Base-by-base conservation (phyloP, 2,888 invertebrate genomes). In the Celastrina argiolus region DNA sequence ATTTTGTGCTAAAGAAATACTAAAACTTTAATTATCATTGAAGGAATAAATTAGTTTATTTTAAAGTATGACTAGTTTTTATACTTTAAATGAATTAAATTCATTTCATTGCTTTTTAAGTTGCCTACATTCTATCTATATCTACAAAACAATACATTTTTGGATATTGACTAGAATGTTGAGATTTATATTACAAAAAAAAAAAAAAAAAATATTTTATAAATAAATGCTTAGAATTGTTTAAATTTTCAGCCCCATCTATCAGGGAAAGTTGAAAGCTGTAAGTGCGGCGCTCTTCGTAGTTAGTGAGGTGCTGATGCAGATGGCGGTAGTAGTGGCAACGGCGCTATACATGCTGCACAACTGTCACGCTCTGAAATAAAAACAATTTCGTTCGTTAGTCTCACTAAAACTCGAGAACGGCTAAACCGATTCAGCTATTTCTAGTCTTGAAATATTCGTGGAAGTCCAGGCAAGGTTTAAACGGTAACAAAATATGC, bases 221-320 rank as follows among this genome's bases (percentile, higher is more conserved):
- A 45, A 45, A 45, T 8, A 45, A 18, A 45, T 8, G 2, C 16
- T 42, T 42, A 2, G 4, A 56, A 28, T n/a, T 6, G 16, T 56
- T 56, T 28, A n/a, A 12, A n/a, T 28, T 28, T 63, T 69, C 45
- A 67, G 69, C 65, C 72, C 69, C 72, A 74, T 71, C 73, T 73
- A 69, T 65, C 56, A 59, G n/a, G 61, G 12, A 39, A 7, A 66
- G 12, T 64, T 10, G 64, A 70, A 71, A 70, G 14, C 45, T 66
- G 66, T 39, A 45, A 65, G 65, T 59, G 56, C 42, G 65, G 56
- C 63, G 34, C 31, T 31, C 5, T 31, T 3, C 4, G 31, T 10
- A 67, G 74, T 78, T 88, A 90, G 75, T 88, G 90, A 0, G 87
- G 87, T 76, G 90, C 81, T 3, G 90, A 79, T 42, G 89, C 83